These are phyloP conservation scores for Chouioia cunea DNA, from an alignment of 2,888 invertebrate species.

Conservation along the genomic window DNA sequence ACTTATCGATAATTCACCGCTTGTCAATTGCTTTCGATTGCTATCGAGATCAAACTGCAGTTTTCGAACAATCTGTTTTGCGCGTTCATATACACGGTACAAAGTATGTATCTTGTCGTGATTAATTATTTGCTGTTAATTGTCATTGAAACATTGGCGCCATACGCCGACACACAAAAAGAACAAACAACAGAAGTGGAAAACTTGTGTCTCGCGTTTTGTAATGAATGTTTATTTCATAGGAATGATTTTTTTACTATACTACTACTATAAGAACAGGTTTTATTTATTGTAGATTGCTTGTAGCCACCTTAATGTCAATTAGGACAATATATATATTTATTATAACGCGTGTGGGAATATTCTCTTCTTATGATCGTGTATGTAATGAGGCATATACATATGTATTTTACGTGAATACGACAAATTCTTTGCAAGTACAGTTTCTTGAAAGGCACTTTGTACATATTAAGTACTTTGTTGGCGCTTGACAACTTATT, in stretches of 20 bases:
- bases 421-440: too few relatives aligned
- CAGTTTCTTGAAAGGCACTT: too few relatives aligned
- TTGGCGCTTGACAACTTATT: too few relatives aligned
- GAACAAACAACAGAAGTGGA: constrained; percentile 2
- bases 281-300: background rate
- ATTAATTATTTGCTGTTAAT: constrained; percentile 27
- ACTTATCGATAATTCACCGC: constrained; percentile 21
- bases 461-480: too few relatives aligned
- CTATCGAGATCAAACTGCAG: background rate
- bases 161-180: constrained; percentile 29
- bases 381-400: too few relatives aligned
- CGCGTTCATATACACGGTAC: background rate
- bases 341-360: too few relatives aligned
- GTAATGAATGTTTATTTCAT: constrained; percentile 15
- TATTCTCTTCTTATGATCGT: too few relatives aligned
- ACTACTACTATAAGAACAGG: background rate
- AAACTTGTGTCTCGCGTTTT: constrained; percentile 14
- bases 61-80: background rate
- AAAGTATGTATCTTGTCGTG: constrained; percentile 16
- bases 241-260: background rate
- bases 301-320: background rate
- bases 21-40: constrained; percentile 32
- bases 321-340: too few relatives aligned
- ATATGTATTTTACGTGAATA: too few relatives aligned
- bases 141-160: constrained; percentile 28